Evolutionary conservation across 1,140 invertebrate species (phyloP).

Genomic region (Drosophila serrata): DNA sequence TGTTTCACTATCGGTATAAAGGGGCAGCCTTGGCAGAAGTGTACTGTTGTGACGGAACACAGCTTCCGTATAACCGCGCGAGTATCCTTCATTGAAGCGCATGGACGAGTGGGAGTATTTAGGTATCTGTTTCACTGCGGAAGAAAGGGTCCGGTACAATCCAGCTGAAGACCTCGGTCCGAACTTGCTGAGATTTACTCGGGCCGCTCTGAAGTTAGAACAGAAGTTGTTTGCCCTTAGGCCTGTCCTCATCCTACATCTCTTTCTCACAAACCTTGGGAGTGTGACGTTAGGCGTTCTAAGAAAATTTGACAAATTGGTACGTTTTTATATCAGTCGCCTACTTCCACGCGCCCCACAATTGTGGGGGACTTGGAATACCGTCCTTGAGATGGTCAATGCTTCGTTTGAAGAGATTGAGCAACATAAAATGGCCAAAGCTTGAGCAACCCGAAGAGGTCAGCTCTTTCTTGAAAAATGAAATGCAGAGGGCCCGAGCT

Average conservation of each 20-base stretch:
- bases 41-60: too few relatives aligned
- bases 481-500: slow-evolving; percentile 2
- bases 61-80: too few relatives aligned
- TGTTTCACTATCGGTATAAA: too few relatives aligned
- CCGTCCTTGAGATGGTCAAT: too few relatives aligned
- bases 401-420: too few relatives aligned
- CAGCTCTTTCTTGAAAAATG: neutral
- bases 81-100: too few relatives aligned
- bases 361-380: too few relatives aligned
- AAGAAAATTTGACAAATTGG: slow-evolving; percentile 9
- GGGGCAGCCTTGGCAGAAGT: too few relatives aligned
- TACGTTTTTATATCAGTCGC: neutral
- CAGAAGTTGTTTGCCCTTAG: slow-evolving; percentile 9
- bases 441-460: neutral
- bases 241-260: slow-evolving; percentile 8
- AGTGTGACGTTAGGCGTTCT: slow-evolving; percentile 14
- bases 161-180: slow-evolving; percentile 5
- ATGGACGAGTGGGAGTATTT: too few relatives aligned
- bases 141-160: slow-evolving; percentile 4
- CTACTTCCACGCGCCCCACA: too few relatives aligned
- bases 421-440: too few relatives aligned
- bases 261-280: slow-evolving; percentile 5
- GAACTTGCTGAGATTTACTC: slow-evolving; percentile 6
- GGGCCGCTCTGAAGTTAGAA: slow-evolving; percentile 3
- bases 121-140: neutral